phyloP scores from a whole-genome alignment of 2,888 invertebrate species.

The Perdita meconis region DNA sequence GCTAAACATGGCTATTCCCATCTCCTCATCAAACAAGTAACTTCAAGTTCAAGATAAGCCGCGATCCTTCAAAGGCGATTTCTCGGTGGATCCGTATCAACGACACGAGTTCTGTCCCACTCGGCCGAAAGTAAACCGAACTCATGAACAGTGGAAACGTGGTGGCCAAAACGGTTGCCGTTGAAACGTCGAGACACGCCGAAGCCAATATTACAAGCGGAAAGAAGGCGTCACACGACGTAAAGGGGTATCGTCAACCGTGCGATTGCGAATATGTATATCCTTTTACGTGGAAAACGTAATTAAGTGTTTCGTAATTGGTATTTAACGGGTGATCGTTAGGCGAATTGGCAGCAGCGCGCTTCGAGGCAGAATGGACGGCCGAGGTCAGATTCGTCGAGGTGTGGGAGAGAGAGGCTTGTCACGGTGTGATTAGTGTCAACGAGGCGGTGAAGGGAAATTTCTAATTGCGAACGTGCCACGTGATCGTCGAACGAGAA shows the following conservation, averaged over 20 bases:
- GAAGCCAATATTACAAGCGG: neutral
- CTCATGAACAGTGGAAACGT: neutral
- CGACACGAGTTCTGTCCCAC: neutral
- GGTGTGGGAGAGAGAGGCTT: slow-evolving; percentile 53
- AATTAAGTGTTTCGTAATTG: slow-evolving; percentile 70
- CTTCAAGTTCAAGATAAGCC: no score
- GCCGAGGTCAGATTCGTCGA: slow-evolving; percentile 59
- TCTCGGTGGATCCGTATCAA: neutral
- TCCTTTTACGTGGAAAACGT: slow-evolving; percentile 63
- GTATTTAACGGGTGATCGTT: slow-evolving; percentile 67
- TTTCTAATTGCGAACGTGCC: slow-evolving; percentile 70
- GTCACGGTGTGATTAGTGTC: slow-evolving; percentile 69
- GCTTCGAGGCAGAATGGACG: slow-evolving; percentile 42
- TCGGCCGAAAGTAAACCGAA: neutral
- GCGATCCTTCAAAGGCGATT: neutral
- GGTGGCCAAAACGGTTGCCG: slow-evolving; percentile 1
- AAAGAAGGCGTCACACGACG: slow-evolving; percentile 32
- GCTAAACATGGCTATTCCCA: no score
- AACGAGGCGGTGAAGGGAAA: slow-evolving; percentile 71
- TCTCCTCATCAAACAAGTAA: no score
- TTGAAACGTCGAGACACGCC: slow-evolving; percentile 4
- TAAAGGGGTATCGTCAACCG: slow-evolving; percentile 28
- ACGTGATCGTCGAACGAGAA: slow-evolving; percentile 49
- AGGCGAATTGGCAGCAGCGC: slow-evolving; percentile 50
- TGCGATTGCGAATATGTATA: slow-evolving; percentile 50